Conservation (phyloP, 2,113 vertebrate species). For the Microcebus griseorufus region DNA sequence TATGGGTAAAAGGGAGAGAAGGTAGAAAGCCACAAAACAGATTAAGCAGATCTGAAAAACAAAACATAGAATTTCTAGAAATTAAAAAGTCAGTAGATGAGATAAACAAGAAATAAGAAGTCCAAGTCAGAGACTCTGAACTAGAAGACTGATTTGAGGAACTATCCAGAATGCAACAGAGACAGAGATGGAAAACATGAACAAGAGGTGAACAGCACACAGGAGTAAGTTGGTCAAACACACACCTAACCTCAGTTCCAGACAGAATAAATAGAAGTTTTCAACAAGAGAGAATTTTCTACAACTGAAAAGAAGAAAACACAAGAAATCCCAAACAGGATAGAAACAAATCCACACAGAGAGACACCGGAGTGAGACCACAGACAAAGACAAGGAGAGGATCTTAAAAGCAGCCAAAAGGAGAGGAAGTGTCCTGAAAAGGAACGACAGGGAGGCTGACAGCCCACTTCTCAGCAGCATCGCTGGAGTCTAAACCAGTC, state of each 20-base stretch:
- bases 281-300: not conserved
- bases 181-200: not conserved
- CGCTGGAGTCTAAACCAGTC: not conserved
- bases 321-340: not conserved
- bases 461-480: not conserved
- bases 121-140: not conserved
- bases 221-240: not conserved
- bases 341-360: not conserved
- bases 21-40: not conserved
- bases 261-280: not conserved
- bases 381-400: not conserved
- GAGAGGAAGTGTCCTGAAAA: not conserved
- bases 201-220: not conserved
- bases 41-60: not conserved
- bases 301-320: not conserved
- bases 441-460: not conserved
- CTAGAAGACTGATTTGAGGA: not conserved
- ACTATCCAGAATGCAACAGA: not conserved
- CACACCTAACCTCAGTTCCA: not conserved
- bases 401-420: not conserved
- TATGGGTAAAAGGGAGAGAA: not conserved
- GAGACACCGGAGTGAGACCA: not conserved
- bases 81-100: not conserved
- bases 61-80: conserved; percentile 16
- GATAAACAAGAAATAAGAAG: not conserved